A percentile compares a stretch with the other conserved stretches of the same genome.
Conservation (phyloP, 2,888 invertebrate species). For the Callinectes sapidus region DNA sequence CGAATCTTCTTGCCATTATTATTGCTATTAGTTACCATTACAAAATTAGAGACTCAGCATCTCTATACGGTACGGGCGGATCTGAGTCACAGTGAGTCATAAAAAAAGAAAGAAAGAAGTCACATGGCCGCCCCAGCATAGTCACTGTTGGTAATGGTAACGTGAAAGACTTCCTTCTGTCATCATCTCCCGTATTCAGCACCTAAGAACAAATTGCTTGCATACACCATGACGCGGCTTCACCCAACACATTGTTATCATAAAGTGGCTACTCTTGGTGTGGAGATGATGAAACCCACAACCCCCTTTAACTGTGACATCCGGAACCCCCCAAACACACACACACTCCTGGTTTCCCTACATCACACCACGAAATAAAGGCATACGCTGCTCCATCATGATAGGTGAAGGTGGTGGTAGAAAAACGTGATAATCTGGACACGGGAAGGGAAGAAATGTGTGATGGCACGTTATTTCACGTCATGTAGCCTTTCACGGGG, state of each 20-base stretch:
- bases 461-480: not conserved
- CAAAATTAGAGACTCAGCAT: not conserved
- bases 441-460: not conserved
- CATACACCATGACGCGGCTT: not conserved
- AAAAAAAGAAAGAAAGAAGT: not conserved
- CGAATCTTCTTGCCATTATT: not conserved
- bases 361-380: not conserved
- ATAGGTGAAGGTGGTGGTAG: not conserved
- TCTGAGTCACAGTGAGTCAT: not conserved
- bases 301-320: not conserved
- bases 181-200: not conserved
- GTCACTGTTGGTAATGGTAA: not conserved
- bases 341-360: not conserved
- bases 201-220: not conserved
- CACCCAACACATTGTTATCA: not conserved
- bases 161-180: conserved; percentile 3
- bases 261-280: not conserved
- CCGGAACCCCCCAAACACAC: not conserved
- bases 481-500: not conserved
- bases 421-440: not conserved
- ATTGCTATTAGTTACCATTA: not conserved
- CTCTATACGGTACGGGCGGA: not conserved
- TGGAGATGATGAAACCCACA: not conserved
- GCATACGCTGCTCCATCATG: not conserved
- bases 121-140: not conserved